Base-by-base conservation (phyloP, 2,113 vertebrate species). In the Balaeniceps rex region DNA sequence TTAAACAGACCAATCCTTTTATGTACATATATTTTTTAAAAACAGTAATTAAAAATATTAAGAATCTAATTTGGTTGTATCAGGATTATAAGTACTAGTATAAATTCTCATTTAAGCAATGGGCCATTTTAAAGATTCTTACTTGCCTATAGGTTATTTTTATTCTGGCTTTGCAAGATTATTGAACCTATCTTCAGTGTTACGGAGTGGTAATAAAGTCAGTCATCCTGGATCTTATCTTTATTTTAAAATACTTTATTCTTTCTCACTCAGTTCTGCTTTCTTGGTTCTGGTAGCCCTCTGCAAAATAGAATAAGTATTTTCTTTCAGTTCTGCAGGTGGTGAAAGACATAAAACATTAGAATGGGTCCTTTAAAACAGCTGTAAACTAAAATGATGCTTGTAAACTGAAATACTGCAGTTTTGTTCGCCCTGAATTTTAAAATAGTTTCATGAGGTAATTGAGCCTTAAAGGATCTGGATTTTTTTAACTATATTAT, bases 401-500 rank as follows among this genome's bases (percentile, higher is more conserved):
- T 95, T 96, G 88, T 95, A 95, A 97, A 91, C 83, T 93, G 95
- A 95, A 95, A 95, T 88, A 81, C 38, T 95, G 92, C 92, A 72
- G 75, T 96, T 96, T 93, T 81, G 88, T 78, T 97, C 21, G 10
- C 71, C 78, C 72, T 96, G 93, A 94, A 92, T 97, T 97, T 98
- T 92, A 92, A 96, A 96, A 96, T 76, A 90, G 93, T 92, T 96
- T 95, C 94, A 87, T 95, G 94, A 96, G 84, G 90, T 96, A 97
- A 96, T 93, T 87, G 94, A 77, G 71, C 88, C 94, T 98, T 95
- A 95, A 97, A 96, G 26, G 49, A 90, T 98, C 90, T 95, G 86
- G 80, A 16, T 71, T 76, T 91, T 93, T 92, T 87, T 3, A 96
- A 92, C 84, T 94, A 60, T 84, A 86, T 96, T 88, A 93, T 97